These are phyloP conservation scores for Ectemnius continuus DNA, from an alignment of 2,888 invertebrate species.

Conservation along the genomic window DNA sequence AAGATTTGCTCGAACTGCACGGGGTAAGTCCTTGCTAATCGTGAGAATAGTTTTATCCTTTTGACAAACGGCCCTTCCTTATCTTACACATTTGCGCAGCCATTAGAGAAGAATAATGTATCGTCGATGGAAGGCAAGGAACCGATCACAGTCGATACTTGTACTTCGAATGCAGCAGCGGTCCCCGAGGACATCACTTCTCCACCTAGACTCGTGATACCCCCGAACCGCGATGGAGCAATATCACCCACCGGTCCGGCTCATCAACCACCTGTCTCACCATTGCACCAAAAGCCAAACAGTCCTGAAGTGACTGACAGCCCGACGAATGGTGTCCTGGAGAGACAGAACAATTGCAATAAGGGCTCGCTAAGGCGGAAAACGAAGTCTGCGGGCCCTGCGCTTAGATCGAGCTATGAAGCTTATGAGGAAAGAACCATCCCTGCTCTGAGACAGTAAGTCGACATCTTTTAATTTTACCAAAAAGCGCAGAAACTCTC, in stretches of 20 bases:
- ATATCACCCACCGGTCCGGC: slow-evolving; percentile 77
- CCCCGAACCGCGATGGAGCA: slow-evolving; percentile 76
- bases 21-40: slow-evolving; percentile 81
- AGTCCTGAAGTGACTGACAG: slow-evolving; percentile 79
- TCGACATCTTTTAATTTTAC: not conserved
- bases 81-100: slow-evolving; percentile 50
- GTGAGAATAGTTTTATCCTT: not conserved
- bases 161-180: slow-evolving; percentile 53
- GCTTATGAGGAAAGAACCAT: slow-evolving; percentile 92
- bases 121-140: slow-evolving; percentile 70
- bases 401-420: slow-evolving; percentile 84
- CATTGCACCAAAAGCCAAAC: slow-evolving; percentile 79
- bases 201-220: slow-evolving; percentile 71
- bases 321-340: slow-evolving; percentile 78
- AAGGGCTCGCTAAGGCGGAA: slow-evolving; percentile 81
- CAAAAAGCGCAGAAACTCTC: no score
- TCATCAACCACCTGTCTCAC: slow-evolving; percentile 79
- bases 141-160: slow-evolving; percentile 58
- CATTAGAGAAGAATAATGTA: slow-evolving; percentile 72
- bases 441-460: slow-evolving; percentile 92
- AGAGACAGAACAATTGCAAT: slow-evolving; percentile 70
- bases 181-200: slow-evolving; percentile 69
- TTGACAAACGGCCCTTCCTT: not conserved
- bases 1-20: slow-evolving; percentile 87
- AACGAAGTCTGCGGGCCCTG: slow-evolving; percentile 78